phyloP scores from a whole-genome alignment of 2,888 invertebrate genomes.

The Pyrochroa serraticornis region DNA sequence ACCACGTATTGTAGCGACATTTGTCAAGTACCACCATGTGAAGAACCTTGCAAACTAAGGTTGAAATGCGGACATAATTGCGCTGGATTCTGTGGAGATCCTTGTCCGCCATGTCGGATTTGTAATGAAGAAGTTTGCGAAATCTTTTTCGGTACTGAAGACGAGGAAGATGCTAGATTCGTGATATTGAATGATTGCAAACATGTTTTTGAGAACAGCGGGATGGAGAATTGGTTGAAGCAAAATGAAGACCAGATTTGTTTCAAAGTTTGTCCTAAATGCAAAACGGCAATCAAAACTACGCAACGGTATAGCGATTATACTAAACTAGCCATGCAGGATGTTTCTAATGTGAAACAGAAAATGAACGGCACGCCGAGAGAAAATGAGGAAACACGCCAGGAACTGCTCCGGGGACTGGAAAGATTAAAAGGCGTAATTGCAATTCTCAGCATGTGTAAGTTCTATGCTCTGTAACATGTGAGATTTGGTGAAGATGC shows the following conservation, averaged over 20 bases:
- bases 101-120: slow-evolving; percentile 45
- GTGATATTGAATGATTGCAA: slow-evolving; percentile 43
- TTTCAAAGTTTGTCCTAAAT: slow-evolving; percentile 41
- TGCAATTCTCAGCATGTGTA: neutral
- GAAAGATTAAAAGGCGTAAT: slow-evolving; percentile 3
- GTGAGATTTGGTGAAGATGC: too few species aligned
- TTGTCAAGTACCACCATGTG: slow-evolving; percentile 60
- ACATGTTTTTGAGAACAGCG: slow-evolving; percentile 42
- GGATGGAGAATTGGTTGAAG: slow-evolving; percentile 40
- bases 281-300: slow-evolving; percentile 40
- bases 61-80: slow-evolving; percentile 67
- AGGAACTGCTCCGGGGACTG: slow-evolving; percentile 19
- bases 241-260: slow-evolving; percentile 19
- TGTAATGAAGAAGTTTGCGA: slow-evolving; percentile 39
- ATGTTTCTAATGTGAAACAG: slow-evolving; percentile 48
- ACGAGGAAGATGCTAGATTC: slow-evolving; percentile 42
- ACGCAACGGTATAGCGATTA: slow-evolving; percentile 43
- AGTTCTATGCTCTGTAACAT: too few species aligned
- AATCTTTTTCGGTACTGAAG: slow-evolving; percentile 44
- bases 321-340: slow-evolving; percentile 36
- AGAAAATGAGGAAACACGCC: slow-evolving; percentile 44
- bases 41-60: slow-evolving; percentile 52
- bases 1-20: slow-evolving; percentile 57
- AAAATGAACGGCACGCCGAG: slow-evolving; percentile 54
- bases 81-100: slow-evolving; percentile 75